These are phyloP conservation scores for Lottia gigantea DNA, from an alignment of 2,888 invertebrate species.

Conservation along the genomic window DNA sequence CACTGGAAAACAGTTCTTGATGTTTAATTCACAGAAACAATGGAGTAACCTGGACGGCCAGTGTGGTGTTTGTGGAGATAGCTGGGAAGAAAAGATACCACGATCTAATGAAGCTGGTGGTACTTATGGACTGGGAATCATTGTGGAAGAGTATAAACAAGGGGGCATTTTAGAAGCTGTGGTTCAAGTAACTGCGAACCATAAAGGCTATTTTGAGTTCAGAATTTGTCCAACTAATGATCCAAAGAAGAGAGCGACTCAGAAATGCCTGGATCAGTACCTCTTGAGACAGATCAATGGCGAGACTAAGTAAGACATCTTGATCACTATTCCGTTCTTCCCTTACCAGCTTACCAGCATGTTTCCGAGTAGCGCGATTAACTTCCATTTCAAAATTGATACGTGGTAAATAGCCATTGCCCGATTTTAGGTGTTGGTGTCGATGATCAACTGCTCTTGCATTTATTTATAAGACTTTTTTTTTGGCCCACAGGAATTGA, in stretches of 20 bases:
- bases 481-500: too few relatives aligned
- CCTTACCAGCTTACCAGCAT: too few relatives aligned
- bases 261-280: neutral
- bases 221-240: neutral
- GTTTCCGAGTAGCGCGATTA: too few relatives aligned
- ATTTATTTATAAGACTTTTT: too few relatives aligned
- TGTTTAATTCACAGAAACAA: neutral
- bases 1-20: too few relatives aligned
- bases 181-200: neutral
- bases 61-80: slow-evolving; percentile 4
- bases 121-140: neutral
- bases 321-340: too few relatives aligned
- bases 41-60: neutral
- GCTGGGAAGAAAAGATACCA: neutral
- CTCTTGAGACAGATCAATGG: neutral
- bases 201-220: neutral
- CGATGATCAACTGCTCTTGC: too few relatives aligned
- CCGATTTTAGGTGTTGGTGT: too few relatives aligned
- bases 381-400: too few relatives aligned
- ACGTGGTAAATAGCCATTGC: too few relatives aligned
- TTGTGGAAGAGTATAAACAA: neutral
- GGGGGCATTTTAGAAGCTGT: neutral
- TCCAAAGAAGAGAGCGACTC: neutral
- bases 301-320: neutral
- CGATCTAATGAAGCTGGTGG: slow-evolving; percentile 3